Base-by-base conservation (phyloP, 2,888 invertebrate species). In the Parnassius mnemosyne region DNA sequence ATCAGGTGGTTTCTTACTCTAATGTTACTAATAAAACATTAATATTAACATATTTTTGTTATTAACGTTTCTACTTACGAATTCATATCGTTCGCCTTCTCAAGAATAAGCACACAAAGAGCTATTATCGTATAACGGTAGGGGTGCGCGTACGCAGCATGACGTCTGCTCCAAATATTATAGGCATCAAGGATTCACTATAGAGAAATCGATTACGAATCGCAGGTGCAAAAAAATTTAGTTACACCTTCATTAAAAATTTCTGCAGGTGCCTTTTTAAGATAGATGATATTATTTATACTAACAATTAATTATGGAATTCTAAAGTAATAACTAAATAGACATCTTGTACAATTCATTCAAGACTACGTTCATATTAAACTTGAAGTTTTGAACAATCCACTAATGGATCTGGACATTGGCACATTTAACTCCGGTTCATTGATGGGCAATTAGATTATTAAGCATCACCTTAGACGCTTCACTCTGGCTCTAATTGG, bases 201-300 rank as follows among this genome's bases (percentile, higher is more conserved):
- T 73, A 70, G 72, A 77, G 65, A 65, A 87, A 87, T 85, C 84
- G 81, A 84, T 86, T 84, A 82, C 72, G 76, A 81, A 83, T 86
- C 74, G 87, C 88, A 88, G 88, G 87, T 89, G 89, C 85, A 85
- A 89, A 85, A 25, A 82, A 84, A 83, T 77, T 74, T 76, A 74
- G 66, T 76, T 57, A 50, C 58, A 49, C 5, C 34, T 20, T 16
- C 44, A 59, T 51, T 41, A 57, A 51, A 59, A 60, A 57, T 25
- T 34, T n/a, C n/a, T 11, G 51, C 56, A 60, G 64, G 53, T 57
- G 60, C 60, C 10, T 46, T 43, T 49, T 25, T 53, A 20, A 10
- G 42, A 44, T 12, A 44, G 42, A 47, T 44, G 20, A 34, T 34
- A 11, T 55, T 56, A 50, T 56, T 63, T 55, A 62, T 46, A 53